These are phyloP conservation scores for Asbolus verrucosus DNA, from an alignment of 1,140 invertebrate genomes.

Conservation along the genomic window DNA sequence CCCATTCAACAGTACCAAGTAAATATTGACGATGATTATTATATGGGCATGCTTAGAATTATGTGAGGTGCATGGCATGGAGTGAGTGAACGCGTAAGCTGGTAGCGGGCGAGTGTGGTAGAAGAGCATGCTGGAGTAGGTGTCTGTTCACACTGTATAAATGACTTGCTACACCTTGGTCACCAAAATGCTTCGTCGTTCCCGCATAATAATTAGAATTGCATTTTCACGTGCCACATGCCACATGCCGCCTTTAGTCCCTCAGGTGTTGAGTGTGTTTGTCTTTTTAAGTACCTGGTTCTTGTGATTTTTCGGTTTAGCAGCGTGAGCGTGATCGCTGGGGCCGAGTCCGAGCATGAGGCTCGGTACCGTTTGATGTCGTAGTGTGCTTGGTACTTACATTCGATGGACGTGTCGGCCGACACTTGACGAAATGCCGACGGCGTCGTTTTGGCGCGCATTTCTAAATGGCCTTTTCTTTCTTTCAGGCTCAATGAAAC, in stretches of 20 bases:
- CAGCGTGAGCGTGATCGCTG: constrained; percentile 12
- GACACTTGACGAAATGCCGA: constrained; percentile 27
- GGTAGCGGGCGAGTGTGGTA: constrained; percentile 34
- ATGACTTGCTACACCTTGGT: constrained; percentile 18
- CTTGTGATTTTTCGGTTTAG: constrained; percentile 33
- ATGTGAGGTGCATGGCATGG: constrained; percentile 34
- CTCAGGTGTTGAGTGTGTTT: constrained; percentile 35
- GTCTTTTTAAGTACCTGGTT: constrained; percentile 10
- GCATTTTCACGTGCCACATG: constrained; percentile 29
- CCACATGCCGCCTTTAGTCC: constrained; percentile 32
- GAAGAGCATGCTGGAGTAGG: constrained; percentile 18
- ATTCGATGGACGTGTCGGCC: constrained; percentile 26
- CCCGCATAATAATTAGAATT: neutral
- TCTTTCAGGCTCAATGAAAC: constrained; percentile 65
- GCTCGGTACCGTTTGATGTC: constrained; percentile 34
- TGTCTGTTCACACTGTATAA: neutral
- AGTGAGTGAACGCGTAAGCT: too few species aligned
- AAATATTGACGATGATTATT: constrained; percentile 46
- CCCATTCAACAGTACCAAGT: constrained; percentile 76
- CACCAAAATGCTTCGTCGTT: neutral
- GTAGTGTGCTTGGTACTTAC: constrained; percentile 18
- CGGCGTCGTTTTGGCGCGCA: constrained; percentile 10
- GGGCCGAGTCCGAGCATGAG: constrained; percentile 29
- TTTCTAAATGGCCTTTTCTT: constrained; percentile 54
- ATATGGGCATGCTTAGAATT: constrained; percentile 18